Evolutionary conservation across 2,797 vertebrate genomes (phyloP), one percentile per base, ranked within the genome.

Genomic region (Ciconia nigra): DNA sequence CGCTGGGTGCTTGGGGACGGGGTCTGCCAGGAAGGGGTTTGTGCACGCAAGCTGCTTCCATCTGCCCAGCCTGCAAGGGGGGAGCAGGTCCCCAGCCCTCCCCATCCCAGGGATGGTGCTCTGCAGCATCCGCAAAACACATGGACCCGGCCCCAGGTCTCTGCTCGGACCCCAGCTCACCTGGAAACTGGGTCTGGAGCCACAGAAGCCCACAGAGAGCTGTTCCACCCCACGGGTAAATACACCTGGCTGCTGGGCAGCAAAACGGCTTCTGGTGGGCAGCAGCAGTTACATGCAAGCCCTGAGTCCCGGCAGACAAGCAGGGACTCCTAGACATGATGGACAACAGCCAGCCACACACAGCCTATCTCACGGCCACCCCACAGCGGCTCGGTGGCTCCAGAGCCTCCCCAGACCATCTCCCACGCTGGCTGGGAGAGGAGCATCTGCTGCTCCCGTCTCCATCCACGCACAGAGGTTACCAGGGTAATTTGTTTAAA

Each of bases 1-100:
- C 1, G 0, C 44, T 66, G 70, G 51, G 20, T 33, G n/a, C 11
- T 87, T 8, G 4, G 22, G 52, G 29, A n/a, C 0, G 0, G 29
- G 54, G 8, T 47, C 62, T 79, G 62, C 24, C 4, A 3, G 33
- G 29, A 72, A 42, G 31, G 21, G 31, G n/a, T 22, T 83, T 47
- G 26, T 47, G 15, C 25, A 25, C 2, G 7, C 20, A 29, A 62
- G 7, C 11, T 1, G 7, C 65, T 63, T 85, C 41, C 71, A 41
- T 37, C 61, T 62, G 41, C 41, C 57, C 59, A 80, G 51, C 9
- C 24, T 17, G 33, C 5, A 10, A 51, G 18, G 14, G 14, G 7
- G 6, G 8, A 42, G 35, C 51, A 59, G 47, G 39, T 73, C 65
- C 63, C 58, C 54, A 65, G 19, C 35, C 33, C 18, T 65, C 25